These are phyloP conservation scores for Fulica atra DNA, from an alignment of 2,113 vertebrate species.

Conservation along the genomic window DNA sequence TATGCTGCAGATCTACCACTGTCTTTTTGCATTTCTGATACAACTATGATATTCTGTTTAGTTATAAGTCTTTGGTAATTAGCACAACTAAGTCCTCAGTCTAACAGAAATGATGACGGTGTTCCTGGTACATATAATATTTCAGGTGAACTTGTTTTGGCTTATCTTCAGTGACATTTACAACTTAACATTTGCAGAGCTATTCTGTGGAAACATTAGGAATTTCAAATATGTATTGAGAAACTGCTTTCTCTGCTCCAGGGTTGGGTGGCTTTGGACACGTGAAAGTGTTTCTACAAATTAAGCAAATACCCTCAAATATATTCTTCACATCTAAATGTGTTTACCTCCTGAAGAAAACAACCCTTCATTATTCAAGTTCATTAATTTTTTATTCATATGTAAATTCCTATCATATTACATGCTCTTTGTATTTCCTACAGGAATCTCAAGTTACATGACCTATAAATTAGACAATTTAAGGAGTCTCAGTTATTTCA, in stretches of 20 bases:
- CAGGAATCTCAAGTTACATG: background rate
- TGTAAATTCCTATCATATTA: background rate
- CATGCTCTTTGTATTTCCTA: background rate
- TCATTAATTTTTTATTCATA: background rate
- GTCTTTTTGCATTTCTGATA: background rate
- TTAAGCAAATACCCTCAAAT: background rate
- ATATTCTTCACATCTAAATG: background rate
- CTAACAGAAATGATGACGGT: background rate
- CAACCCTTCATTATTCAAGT: background rate
- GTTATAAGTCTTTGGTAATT: background rate
- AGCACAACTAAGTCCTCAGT: background rate
- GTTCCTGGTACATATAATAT: background rate
- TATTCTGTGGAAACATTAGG: background rate
- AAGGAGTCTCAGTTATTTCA: background rate
- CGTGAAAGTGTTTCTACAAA: background rate
- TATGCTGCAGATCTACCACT: background rate
- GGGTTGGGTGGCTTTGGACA: fast-evolving
- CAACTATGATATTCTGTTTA: background rate
- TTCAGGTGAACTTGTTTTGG: background rate
- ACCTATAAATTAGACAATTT: conserved; percentile 21
- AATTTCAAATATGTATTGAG: conserved; percentile 23
- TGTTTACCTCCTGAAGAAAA: background rate
- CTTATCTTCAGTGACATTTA: background rate
- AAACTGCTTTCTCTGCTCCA: background rate
- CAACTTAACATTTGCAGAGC: conserved; percentile 3